Conservation (phyloP, 2,113 vertebrate genomes). For the Calidris pygmaea region DNA sequence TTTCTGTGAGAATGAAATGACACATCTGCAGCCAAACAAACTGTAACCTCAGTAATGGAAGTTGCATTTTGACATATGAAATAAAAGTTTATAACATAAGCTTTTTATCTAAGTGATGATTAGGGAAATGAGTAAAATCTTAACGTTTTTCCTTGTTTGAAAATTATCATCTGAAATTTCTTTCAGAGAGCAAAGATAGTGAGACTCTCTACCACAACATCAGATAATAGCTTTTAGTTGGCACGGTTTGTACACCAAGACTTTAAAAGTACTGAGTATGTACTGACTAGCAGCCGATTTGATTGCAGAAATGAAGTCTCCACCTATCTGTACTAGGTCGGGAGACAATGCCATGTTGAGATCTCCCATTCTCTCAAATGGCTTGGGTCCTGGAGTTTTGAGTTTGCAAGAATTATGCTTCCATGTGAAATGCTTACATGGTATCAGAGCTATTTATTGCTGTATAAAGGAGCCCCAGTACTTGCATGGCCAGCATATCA, state of each 20-base stretch:
- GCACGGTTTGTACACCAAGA: not conserved
- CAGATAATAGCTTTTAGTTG: not conserved
- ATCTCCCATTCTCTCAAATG: not conserved
- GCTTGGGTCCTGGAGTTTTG: not conserved
- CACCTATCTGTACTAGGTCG: not conserved
- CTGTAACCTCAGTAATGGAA: not conserved
- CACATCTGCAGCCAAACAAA: not conserved
- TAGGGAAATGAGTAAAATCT: not conserved
- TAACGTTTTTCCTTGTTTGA: not conserved
- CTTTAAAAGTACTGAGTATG: not conserved
- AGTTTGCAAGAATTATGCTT: not conserved
- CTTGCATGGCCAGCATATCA: not conserved
- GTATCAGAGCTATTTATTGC: not conserved
- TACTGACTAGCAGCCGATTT: not conserved
- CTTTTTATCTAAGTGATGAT: not conserved
- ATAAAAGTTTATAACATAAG: not conserved
- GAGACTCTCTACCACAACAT: not conserved
- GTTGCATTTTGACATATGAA: not conserved
- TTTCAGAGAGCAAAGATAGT: not conserved
- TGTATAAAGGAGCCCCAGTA: not conserved
- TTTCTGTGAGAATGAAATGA: not conserved
- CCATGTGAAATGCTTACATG: fast-evolving
- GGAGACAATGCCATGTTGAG: not conserved
- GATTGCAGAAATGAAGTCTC: not conserved
- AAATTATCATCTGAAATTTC: not conserved